Base-by-base conservation (phyloP, 2,797 vertebrate species). In the Poecilia picta region DNA sequence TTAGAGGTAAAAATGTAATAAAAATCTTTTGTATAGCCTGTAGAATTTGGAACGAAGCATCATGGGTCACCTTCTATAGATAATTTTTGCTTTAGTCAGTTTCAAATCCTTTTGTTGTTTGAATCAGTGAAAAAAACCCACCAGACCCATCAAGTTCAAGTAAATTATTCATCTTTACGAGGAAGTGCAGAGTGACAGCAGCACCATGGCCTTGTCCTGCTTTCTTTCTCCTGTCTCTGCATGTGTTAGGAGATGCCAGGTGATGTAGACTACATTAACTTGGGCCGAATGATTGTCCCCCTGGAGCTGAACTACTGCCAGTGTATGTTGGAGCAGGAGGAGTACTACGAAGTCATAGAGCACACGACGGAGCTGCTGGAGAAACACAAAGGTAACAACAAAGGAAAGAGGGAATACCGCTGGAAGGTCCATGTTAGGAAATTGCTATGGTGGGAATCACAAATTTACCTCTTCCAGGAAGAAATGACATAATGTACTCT, bases 281-380 rank as follows among this genome's bases (percentile, higher is more conserved):
- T 96, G 55, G 94, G 91, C 71, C 93, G 92, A 64, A 94, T 96
- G 89, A 95, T 95, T 16, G 77, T 95, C 51, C 96, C 96, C 7
- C 91, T 96, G 87, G 95, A 96, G 83, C 73, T 96, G 78, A 96
- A 96, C 90, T 96, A 96, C 93, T 96, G 96, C 87, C 96, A 96
- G 93, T 96, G 96, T 36, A 96, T 96, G 95, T 31, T 96, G 91
- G 96, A 96, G 92, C 89, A 96, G 86, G 89, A 95, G 85, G 95
- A 96, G 87, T 96, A 94, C 83, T 96, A 96, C 33, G 94, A 96
- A 74, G 96, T 95, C 5, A 95, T 96, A 71, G 94, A 96, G 68
- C 95, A 96, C 86, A 93, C 95, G 51, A 91, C 86, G 0, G 95
- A 96, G 31, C 93, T 96, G 66, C 90, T 96, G 77, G 88, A 95